These are phyloP conservation scores for Harpalus rubripes DNA, from an alignment of 2,888 invertebrate genomes.

Conservation along the genomic window DNA sequence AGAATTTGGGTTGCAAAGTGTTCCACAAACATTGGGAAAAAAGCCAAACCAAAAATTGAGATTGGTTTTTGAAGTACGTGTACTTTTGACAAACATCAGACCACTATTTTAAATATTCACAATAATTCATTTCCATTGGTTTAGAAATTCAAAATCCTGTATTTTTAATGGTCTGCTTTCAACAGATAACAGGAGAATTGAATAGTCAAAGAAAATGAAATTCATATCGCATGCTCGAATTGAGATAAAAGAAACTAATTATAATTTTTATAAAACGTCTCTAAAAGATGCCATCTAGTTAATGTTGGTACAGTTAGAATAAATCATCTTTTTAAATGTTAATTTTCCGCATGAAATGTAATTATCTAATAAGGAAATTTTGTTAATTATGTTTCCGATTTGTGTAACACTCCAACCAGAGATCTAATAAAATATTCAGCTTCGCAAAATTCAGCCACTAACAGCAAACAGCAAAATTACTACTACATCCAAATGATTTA, in stretches of 20 bases:
- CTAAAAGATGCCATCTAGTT: background rate
- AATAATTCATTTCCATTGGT: too few relatives aligned
- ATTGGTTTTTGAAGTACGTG: too few relatives aligned
- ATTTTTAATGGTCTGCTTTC: too few relatives aligned
- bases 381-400: background rate
- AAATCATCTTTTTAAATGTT: slow-evolving; percentile 4
- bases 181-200: background rate
- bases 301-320: background rate
- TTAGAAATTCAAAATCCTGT: too few relatives aligned
- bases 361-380: background rate
- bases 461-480: background rate
- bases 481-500: background rate
- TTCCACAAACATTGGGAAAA: too few relatives aligned
- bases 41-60: too few relatives aligned
- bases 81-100: too few relatives aligned
- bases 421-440: background rate
- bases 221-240: background rate
- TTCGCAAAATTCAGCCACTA: background rate
- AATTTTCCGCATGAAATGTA: background rate
- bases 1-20: too few relatives aligned
- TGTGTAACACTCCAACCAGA: background rate
- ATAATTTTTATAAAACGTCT: background rate
- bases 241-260: background rate
- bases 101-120: too few relatives aligned
- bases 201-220: background rate